Base-by-base conservation (phyloP, 2,888 invertebrate species). In the Sepioteuthis lessoniana region DNA sequence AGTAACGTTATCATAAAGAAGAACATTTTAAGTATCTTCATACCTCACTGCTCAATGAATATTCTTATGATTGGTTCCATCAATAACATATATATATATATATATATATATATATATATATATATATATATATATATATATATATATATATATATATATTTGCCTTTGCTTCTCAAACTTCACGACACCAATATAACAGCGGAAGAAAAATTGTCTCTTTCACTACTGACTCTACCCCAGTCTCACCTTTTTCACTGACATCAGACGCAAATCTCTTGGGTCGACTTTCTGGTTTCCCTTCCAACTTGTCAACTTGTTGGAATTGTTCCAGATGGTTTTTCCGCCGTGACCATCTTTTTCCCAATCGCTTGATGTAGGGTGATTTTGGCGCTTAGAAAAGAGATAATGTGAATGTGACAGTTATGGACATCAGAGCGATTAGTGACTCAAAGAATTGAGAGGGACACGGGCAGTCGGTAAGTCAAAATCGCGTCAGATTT, bases 401-500 rank as follows among this genome's bases (percentile, higher is more conserved):
- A 76, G 76, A 76, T 76, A 76, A 76, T 76, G 25, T 16, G 76
- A 76, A 76, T 76, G 76, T 76, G 76, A 76, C 76, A 76, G 76
- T 76, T 76, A 76, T 76, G 76, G 76, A 76, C 76, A 16, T 76
- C 13, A 35, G 76, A n/a, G n/a, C n/a, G 76, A 76, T 76, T 76
- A 76, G 76, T 35, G n/a, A 19, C 35, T 35, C 16, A 76, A 76
- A 76, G 76, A 76, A 76, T 0, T n/a, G 76, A 76, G n/a, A 76
- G 76, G 76, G 35, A 76, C 76, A 35, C 76, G n/a, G n/a, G n/a
- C 76, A 76, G n/a, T 76, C 76, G 35, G 76, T 76, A 76, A 76
- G 76, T 76, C 76, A 76, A 76, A 76, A 76, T 76, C 76, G n/a
- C 76, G n/a, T n/a, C n/a, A 76, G 76, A 76, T 76, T 76, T 76